phyloP scores from a whole-genome alignment of 2,113 vertebrate genomes.

The Vombatus ursinus region DNA sequence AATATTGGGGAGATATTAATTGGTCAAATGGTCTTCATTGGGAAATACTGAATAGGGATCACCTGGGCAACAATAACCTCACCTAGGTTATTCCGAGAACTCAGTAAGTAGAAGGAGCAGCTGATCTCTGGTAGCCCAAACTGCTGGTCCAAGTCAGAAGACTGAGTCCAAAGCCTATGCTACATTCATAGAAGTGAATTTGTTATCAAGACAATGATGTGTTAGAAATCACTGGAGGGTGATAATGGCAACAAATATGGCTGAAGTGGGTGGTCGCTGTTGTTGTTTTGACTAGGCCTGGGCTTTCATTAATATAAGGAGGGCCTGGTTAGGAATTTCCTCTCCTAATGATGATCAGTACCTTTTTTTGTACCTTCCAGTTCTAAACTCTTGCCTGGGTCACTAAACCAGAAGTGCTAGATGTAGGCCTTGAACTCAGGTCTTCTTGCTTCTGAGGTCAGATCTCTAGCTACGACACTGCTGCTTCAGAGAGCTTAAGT shows the following conservation, averaged over 20 bases:
- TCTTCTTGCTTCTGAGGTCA: not conserved
- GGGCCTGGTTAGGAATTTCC: not conserved
- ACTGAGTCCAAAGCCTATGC: not conserved
- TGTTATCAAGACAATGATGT: not conserved
- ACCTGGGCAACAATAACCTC: not conserved
- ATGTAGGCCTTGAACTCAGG: not conserved
- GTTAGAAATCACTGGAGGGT: not conserved
- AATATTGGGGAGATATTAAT: not conserved
- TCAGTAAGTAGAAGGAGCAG: not conserved
- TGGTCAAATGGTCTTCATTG: not conserved
- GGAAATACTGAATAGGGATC: not conserved
- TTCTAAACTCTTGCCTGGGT: not conserved
- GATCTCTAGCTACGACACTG: not conserved
- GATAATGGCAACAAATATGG: not conserved
- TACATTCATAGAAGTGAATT: not conserved
- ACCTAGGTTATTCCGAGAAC: not conserved
- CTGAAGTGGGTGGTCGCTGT: not conserved
- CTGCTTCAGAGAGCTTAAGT: not conserved
- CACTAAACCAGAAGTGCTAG: not conserved
- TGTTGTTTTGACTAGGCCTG: not conserved
- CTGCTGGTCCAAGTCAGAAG: not conserved
- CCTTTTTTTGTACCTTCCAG: too few species aligned
- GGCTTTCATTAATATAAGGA: not conserved
- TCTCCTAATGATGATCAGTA: not conserved
- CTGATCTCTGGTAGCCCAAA: not conserved